These are phyloP conservation scores for Potorous gilbertii DNA, from an alignment of 2,797 vertebrate species.

Conservation along the genomic window DNA sequence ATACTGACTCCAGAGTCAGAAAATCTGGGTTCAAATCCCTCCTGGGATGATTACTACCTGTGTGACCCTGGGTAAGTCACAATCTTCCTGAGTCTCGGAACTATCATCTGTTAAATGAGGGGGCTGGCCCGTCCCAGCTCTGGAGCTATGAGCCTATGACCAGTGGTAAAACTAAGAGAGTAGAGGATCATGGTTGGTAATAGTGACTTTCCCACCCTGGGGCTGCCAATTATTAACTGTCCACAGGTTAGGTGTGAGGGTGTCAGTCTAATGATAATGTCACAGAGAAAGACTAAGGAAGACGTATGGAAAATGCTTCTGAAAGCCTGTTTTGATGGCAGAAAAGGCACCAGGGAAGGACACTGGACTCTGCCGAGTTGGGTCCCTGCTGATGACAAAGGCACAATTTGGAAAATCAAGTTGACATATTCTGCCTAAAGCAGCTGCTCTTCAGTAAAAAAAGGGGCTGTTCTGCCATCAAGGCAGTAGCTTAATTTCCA, in stretches of 20 bases:
- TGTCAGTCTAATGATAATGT: not conserved
- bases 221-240: not conserved
- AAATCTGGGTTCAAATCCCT: not conserved
- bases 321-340: not conserved
- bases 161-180: not conserved
- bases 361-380: not conserved
- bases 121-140: not conserved
- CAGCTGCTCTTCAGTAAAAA: not conserved
- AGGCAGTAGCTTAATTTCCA: not conserved
- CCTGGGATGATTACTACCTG: not conserved
- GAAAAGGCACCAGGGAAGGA: not conserved
- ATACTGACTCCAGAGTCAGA: not conserved
- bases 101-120: not conserved
- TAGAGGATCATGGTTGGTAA: not conserved
- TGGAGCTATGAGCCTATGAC: not conserved
- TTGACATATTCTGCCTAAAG: not conserved
- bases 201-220: not conserved
- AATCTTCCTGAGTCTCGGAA: not conserved
- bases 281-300: not conserved
- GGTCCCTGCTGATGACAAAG: not conserved
- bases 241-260: not conserved
- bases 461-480: constrained; percentile 15
- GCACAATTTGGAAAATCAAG: not conserved
- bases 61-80: not conserved
- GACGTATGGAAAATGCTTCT: not conserved